Evolutionary conservation across 2,888 invertebrate species (phyloP).

Genomic region (Netelia inedita): DNA sequence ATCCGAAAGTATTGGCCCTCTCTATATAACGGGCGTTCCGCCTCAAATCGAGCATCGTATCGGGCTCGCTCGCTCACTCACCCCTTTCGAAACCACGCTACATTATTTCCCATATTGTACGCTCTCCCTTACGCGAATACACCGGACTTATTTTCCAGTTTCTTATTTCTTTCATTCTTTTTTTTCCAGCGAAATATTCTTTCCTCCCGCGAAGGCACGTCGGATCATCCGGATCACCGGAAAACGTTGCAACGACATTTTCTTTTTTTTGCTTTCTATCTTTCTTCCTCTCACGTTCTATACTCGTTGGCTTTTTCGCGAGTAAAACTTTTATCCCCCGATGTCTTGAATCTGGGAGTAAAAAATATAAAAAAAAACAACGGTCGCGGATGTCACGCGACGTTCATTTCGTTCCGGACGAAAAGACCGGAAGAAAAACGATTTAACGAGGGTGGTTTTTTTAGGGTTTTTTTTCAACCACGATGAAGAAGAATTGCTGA

Average conservation of each 20-base stretch:
- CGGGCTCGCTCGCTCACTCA: conserved; percentile 43
- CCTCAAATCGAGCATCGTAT: conserved; percentile 34
- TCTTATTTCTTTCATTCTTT: not conserved
- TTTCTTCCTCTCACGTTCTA: conserved; percentile 11
- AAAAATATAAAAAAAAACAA: conserved; percentile 43
- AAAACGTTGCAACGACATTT: not conserved
- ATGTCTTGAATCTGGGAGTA: not conserved
- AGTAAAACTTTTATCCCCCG: conserved; percentile 6
- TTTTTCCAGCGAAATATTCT: no score
- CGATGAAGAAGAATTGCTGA: conserved; percentile 72
- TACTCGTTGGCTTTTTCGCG: conserved; percentile 1
- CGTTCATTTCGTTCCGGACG: conserved; percentile 60
- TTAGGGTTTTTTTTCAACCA: conserved; percentile 6
- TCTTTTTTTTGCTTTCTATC: not conserved
- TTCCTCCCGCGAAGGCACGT: not conserved
- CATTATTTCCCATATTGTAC: not conserved
- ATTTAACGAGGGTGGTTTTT: conserved; percentile 32
- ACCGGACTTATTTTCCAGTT: no score
- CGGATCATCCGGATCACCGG: not conserved
- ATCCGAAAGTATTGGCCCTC: conserved; percentile 82
- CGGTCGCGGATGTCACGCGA: conserved; percentile 57
- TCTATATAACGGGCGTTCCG: conserved; percentile 69
- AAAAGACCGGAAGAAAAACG: conserved; percentile 32
- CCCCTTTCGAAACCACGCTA: conserved; percentile 34
- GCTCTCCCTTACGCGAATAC: conserved; percentile 6